A percentile compares a stretch with the other conserved stretches of the same genome.
phyloP scores from a whole-genome alignment of 1,140 invertebrate genomes.

The Drosophila pectinifera region DNA sequence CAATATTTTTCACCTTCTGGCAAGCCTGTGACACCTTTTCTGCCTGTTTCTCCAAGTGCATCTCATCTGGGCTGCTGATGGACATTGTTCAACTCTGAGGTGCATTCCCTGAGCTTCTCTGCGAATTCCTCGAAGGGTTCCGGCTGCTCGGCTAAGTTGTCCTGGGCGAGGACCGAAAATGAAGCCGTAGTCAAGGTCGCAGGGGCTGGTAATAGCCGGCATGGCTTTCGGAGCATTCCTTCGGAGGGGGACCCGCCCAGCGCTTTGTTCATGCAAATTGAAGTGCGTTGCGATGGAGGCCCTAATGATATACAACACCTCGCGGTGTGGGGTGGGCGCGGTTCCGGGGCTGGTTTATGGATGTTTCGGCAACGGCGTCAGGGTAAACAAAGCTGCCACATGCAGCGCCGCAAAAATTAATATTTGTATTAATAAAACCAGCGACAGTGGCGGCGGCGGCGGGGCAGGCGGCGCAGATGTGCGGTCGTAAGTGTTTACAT shows the following conservation, averaged over 20 bases:
- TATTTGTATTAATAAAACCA: constrained; percentile 82
- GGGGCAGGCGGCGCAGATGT: constrained; percentile 54
- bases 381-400: constrained; percentile 78
- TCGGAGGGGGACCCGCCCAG: constrained; percentile 40
- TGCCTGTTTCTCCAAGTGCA: not conserved
- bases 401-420: constrained; percentile 81
- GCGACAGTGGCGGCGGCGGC: constrained; percentile 5
- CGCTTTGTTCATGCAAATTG: constrained; percentile 78
- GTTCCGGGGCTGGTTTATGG: constrained; percentile 26
- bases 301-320: constrained; percentile 71
- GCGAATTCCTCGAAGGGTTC: constrained; percentile 22
- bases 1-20: not conserved
- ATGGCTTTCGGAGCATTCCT: constrained; percentile 18
- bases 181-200: constrained; percentile 65
- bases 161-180: constrained; percentile 60
- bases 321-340: not conserved
- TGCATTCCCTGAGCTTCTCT: constrained; percentile 38
- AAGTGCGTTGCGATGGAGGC: constrained; percentile 61
- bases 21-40: too few relatives aligned
- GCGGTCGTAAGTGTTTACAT: constrained; percentile 81
- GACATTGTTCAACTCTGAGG: constrained; percentile 68
- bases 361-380: constrained; percentile 61
- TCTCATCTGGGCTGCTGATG: constrained; percentile 33
- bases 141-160: constrained; percentile 56
- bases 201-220: not conserved